Evolutionary conservation across 2,113 vertebrate species (phyloP), one percentile per base, ranked within the genome.

Genomic region (Mesocricetus auratus): DNA sequence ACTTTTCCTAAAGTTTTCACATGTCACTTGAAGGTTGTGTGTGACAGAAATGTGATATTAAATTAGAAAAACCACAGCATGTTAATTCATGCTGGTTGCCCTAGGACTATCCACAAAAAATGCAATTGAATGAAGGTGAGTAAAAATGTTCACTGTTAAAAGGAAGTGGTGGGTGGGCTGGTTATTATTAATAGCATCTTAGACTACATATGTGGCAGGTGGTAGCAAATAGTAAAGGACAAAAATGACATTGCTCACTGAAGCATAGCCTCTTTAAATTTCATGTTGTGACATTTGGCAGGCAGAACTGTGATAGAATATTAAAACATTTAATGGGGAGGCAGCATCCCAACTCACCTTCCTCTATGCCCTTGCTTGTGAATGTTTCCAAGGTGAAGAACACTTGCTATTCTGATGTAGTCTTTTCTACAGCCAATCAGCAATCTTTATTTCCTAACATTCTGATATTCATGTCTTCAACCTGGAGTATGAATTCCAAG

Each of bases 291-390:
- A 89, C 66, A 94, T 96, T 97, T 97, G 94, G 74, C 92, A 85
- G 94, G 90, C 69, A 95, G 96, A 96, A 96, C 94, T 83, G 53
- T 87, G 77, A 89, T 89, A 95, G 96, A 98, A 96, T 97, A 97
- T 96, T 94, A 97, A 97, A 95, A 95, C 82, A 95, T 92, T 97
- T 93, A 95, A 86, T 89, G 94, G 45, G 21, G 50, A 90, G 64
- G 71, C 81, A 89, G 62, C 73, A 94, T 78, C 93, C 92, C 77
- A 96, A 86, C 94, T 97, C 94, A 98, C 96, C 94, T 97, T 96
- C 77, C 45, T 87, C 96, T 95, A 79, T 96, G 95, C 92, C 95
- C 89, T 98, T 97, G 92, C 73, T 95, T 53, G 21, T 42, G 82
- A 95, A 83, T 86, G 82, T 93, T 60, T 94, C 75, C 95, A 92